These are phyloP conservation scores for Euwallacea similis DNA, from an alignment of 1,140 invertebrate genomes.

Conservation along the genomic window DNA sequence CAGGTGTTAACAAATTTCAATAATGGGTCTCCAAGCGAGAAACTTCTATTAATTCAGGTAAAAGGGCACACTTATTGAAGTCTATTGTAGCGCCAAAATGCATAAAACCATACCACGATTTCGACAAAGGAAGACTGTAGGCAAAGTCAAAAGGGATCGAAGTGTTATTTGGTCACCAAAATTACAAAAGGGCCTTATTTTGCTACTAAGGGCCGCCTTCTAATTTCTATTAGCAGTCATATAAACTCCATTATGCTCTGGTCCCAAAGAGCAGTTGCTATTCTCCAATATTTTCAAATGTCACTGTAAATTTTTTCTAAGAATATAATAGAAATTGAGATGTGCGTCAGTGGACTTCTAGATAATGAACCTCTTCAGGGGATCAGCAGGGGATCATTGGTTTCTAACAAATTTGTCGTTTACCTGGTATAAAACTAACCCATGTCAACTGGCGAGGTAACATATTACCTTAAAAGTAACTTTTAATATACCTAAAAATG, in stretches of 20 bases:
- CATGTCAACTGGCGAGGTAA: slow-evolving; percentile 20
- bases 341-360: slow-evolving; percentile 19
- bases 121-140: slow-evolving; percentile 18
- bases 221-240: slow-evolving; percentile 31
- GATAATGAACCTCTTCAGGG: slow-evolving; percentile 17
- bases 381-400: slow-evolving; percentile 35
- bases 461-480: slow-evolving; percentile 30
- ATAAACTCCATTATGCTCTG: slow-evolving; percentile 22
- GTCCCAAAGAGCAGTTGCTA: slow-evolving; percentile 23
- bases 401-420: slow-evolving; percentile 44
- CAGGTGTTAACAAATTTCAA: too few species aligned
- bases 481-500: slow-evolving; percentile 34
- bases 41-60: slow-evolving; percentile 28
- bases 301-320: slow-evolving; percentile 39
- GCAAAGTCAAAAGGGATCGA: slow-evolving; percentile 18
- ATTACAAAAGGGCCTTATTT: slow-evolving; percentile 37
- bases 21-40: background rate
- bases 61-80: slow-evolving; percentile 34
- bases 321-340: slow-evolving; percentile 39
- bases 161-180: slow-evolving; percentile 26
- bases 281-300: slow-evolving; percentile 41
- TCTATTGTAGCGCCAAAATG: slow-evolving; percentile 31
- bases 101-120: slow-evolving; percentile 31
- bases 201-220: slow-evolving; percentile 41
- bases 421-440: slow-evolving; percentile 26